Base-by-base conservation (phyloP, 2,888 invertebrate genomes). In the Flabesymbios commensalis region DNA sequence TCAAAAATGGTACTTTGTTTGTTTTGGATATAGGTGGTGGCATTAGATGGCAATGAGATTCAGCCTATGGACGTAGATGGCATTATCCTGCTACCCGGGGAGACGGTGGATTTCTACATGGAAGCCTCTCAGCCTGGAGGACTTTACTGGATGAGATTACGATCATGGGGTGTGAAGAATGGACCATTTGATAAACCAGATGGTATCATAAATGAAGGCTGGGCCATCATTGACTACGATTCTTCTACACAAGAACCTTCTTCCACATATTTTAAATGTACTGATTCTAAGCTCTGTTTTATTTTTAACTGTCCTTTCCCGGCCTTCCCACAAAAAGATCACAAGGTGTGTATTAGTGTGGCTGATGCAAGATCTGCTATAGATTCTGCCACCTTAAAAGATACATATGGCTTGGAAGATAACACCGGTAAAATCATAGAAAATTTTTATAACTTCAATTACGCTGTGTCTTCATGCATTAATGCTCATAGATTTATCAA, bases 131-230 rank as follows among this genome's bases (percentile, higher is more conserved):
- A 72, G 42, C 19, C 48, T 1, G 57, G 63, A 0, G 69, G 53
- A 1, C 73, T 72, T 48, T 78, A 75, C 57, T 77, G 75, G 77
- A 67, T 78, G 3, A 52, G 76, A 3, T 71, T 68, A 3, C 58
- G 70, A 52, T 72, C 72, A 3, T 48, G 75, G 36, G 5, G 64
- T 29, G n/a, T 51, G 14, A 55, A 47, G 7, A 36, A 43, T n/a
- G 59, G 59, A 19, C 17, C 19, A 5, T 32, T 55, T 22, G 24
- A 33, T 2, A 45, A n/a, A 14, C 24, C 14, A 17, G 59, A 58
- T 49, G 45, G 31, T 17, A 24, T 47, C 1, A 22, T 32, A 24
- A 26, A 52, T 1, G 62, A 39, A 7, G 57, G 36, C 10, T 24
- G 36, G 14, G 62, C 57, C 14, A 45, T 62, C 14, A 10, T 62